phyloP scores from a whole-genome alignment of 2,113 vertebrate species.

The Maylandia zebra region DNA sequence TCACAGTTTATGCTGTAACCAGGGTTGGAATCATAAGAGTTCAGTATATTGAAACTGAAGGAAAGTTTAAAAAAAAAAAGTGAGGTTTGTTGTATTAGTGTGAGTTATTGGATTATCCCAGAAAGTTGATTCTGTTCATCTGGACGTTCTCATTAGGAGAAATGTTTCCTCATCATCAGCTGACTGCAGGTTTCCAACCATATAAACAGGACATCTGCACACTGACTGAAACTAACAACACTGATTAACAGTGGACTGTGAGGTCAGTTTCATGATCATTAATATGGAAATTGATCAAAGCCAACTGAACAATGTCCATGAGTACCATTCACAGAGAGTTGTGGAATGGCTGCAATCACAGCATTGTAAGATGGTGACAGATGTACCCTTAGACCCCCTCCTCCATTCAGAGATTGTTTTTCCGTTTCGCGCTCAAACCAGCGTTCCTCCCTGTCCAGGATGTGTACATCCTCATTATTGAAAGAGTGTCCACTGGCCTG shows the following conservation, averaged over 20 bases:
- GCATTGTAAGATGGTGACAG: not conserved
- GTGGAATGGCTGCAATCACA: not conserved
- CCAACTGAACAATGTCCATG: not conserved
- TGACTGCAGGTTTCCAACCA: not conserved
- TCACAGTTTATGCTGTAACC: not conserved
- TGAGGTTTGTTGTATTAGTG: not conserved
- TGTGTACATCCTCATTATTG: not conserved
- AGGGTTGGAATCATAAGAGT: not conserved
- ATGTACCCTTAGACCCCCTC: not conserved
- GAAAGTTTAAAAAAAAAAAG: not conserved
- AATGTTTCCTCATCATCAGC: not conserved
- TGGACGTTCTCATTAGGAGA: not conserved
- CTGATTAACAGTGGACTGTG: not conserved
- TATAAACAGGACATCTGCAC: not conserved
- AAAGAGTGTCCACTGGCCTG: not conserved
- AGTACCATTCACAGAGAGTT: not conserved
- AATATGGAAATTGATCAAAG: not conserved
- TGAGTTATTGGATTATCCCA: not conserved
- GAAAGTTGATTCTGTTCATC: not conserved
- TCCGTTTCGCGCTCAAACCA: not conserved
- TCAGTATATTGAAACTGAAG: not conserved
- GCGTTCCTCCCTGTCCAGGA: not conserved
- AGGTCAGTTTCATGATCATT: not conserved
- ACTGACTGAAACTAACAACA: not conserved
- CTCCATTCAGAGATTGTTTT: not conserved